Evolutionary conservation across 2,797 vertebrate species (phyloP).

Genomic region (Taenioides sp.): DNA sequence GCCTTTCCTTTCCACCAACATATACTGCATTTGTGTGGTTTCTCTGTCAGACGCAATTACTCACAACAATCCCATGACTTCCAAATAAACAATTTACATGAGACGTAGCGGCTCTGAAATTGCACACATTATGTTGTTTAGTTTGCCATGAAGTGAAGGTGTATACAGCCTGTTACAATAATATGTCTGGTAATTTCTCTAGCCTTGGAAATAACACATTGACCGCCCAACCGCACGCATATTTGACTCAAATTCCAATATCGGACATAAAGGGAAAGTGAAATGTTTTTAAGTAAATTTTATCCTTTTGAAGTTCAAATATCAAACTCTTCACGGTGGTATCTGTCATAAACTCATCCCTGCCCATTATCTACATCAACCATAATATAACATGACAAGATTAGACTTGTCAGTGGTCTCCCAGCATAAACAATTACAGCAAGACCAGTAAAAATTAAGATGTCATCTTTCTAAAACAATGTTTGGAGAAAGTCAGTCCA

Average conservation of each 20-base stretch:
- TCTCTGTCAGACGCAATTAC: slow-evolving; percentile 66
- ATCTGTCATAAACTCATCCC: slow-evolving; percentile 27
- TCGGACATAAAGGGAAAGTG: slow-evolving; percentile 6
- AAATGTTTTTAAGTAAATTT: slow-evolving; percentile 16
- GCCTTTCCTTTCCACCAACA: slow-evolving; percentile 45
- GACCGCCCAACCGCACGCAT: slow-evolving; percentile 34
- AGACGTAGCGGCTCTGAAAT: slow-evolving; percentile 50
- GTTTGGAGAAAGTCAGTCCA: slow-evolving; percentile 51
- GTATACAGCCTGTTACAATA: slow-evolving; percentile 43
- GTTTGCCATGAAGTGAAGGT: slow-evolving; percentile 33
- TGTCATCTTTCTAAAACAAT: slow-evolving; percentile 49
- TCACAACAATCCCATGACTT: slow-evolving; percentile 48
- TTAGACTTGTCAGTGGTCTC: slow-evolving; percentile 49
- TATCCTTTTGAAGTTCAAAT: slow-evolving; percentile 35
- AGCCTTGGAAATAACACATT: slow-evolving; percentile 40
- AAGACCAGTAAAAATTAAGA: slow-evolving; percentile 43
- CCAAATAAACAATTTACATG: slow-evolving; percentile 62
- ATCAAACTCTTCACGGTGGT: slow-evolving; percentile 25
- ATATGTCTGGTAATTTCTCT: slow-evolving; percentile 40
- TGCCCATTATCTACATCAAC: slow-evolving; percentile 45
- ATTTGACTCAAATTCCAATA: slow-evolving; percentile 37
- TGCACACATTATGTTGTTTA: slow-evolving; percentile 57
- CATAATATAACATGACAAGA: slow-evolving; percentile 60
- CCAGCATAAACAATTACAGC: slow-evolving; percentile 57
- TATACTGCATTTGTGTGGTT: slow-evolving; percentile 60